Base-by-base conservation (phyloP, 2,888 invertebrate genomes). In the Platycheirus rosarum region DNA sequence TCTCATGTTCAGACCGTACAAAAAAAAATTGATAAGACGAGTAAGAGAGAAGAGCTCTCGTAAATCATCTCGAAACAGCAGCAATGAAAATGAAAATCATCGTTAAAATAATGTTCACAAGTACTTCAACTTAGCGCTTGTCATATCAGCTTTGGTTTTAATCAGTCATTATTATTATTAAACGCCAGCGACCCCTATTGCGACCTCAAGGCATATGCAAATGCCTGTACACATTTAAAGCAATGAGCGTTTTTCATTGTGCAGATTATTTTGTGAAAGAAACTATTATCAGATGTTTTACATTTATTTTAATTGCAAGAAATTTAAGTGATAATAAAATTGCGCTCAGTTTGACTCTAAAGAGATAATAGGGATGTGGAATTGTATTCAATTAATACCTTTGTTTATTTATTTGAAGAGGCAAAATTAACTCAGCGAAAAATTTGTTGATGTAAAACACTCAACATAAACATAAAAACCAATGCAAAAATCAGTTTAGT, bases 91-190 rank as follows among this genome's bases (percentile, higher is more conserved):
- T 68, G 53, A 49, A 62, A 48, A 60, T 70, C 46, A 74, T 35
- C 53, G 62, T 62, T 44, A 62, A 73, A 40, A 26, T 26, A 57
- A 49, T 75, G 65, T 60, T 13, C 63, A 35, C 65, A 66, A 70
- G 35, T 23, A 44, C 57, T 37, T 57, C n/a, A n/a, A 37, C 20
- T 75, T 32, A 32, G 8, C 29, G 8, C 29, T 40, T 0, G 11
- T 9, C 57, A 51, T 26, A 55, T 48, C 51, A 57, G 44, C 57
- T 55, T 68, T 42, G 44, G 76, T 74, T 86, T 85, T 86, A 86
- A 86, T 88, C 88, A 89, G 88, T 87, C 88, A 88, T 88, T 37
- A 37, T 88, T 88, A 88, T 89, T 88, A 88, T 88, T 88, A 87
- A 88, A 88, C 87, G 86, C 86, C 86, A 86, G 86, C 86, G 88